Evolutionary conservation across 2,113 vertebrate species (phyloP).

Genomic region (Solenodon paradoxus): DNA sequence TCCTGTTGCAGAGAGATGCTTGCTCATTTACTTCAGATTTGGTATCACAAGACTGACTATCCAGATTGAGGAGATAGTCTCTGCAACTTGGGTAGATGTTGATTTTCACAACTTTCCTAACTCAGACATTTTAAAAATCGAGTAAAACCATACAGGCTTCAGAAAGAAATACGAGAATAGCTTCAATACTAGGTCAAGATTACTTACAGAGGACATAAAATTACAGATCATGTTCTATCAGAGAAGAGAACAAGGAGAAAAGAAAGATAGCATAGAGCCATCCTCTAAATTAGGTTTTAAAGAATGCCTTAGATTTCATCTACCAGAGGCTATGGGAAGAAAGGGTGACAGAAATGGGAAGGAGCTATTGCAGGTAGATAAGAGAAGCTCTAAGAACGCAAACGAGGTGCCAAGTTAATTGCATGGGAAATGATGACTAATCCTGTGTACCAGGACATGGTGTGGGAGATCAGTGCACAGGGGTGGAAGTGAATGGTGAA

Average conservation of each 20-base stretch:
- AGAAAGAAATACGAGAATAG: too few species aligned
- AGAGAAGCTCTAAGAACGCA: neutral
- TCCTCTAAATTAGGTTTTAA: neutral
- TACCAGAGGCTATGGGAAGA: neutral
- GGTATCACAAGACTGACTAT: too few species aligned
- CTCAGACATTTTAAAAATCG: too few species aligned
- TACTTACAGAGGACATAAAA: neutral
- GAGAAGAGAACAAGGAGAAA: neutral
- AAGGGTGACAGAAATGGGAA: neutral
- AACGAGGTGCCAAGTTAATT: neutral
- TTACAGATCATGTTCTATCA: neutral
- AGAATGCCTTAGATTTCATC: neutral
- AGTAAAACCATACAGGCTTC: too few species aligned
- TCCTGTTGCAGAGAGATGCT: too few species aligned
- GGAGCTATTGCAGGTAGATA: neutral
- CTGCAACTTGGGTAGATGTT: too few species aligned
- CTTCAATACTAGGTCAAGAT: neutral
- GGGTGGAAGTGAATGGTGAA: neutral
- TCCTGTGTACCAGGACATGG: neutral
- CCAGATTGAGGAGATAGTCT: too few species aligned
- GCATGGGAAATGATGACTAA: neutral
- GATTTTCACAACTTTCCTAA: too few species aligned
- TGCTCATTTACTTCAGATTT: too few species aligned
- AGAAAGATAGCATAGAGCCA: neutral
- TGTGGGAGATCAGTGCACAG: neutral